Evolutionary conservation across 2,113 vertebrate genomes (phyloP).

Genomic region (Phaetusa simplex): DNA sequence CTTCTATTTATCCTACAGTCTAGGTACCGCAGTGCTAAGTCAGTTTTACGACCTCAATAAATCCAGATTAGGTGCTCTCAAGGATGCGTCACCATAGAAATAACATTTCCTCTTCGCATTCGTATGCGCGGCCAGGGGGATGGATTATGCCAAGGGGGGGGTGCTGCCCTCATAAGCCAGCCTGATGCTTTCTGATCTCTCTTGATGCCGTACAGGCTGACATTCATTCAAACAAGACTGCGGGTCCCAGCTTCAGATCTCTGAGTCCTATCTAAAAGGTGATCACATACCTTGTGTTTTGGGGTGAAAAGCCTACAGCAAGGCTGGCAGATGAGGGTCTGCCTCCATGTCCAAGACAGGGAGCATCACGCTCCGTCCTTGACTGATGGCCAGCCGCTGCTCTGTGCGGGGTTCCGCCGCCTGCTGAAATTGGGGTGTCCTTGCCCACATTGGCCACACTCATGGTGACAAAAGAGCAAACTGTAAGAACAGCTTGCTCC

Average conservation of each 20-base stretch:
- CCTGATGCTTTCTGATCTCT: neutral
- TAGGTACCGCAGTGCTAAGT: neutral
- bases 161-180: neutral
- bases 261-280: neutral
- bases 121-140: neutral
- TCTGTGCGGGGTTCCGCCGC: neutral
- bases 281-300: rapidly evolving
- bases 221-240: neutral
- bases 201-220: neutral
- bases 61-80: slow-evolving; percentile 36
- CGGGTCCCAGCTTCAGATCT: neutral
- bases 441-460: neutral
- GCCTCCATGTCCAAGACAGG: neutral
- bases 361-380: neutral
- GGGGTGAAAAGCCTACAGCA: neutral
- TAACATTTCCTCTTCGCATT: neutral
- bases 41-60: slow-evolving; percentile 48
- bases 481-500: neutral
- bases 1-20: slow-evolving; percentile 33
- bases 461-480: neutral
- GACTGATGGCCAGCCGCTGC: neutral
- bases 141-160: neutral
- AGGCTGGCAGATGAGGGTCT: neutral
- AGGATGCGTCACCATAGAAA: neutral
- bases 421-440: neutral